Evolutionary conservation across 2,888 invertebrate species (phyloP).

Genomic region (Dusona sp.): DNA sequence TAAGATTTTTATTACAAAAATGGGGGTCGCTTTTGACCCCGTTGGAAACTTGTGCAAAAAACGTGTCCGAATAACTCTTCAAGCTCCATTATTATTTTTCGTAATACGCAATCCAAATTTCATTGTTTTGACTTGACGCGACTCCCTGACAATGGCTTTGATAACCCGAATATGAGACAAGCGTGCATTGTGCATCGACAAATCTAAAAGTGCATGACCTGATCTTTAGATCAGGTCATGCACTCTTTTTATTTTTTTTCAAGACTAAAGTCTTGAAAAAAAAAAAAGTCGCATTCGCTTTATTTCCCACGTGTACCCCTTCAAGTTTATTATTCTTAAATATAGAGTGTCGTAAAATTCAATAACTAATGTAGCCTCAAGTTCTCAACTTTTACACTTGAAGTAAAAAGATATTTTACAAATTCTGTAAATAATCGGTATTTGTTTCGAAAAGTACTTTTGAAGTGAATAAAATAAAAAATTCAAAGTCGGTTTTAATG

Average conservation of each 20-base stretch:
- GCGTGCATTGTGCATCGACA: slow-evolving; percentile 10
- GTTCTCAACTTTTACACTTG: neutral
- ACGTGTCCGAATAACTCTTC: neutral
- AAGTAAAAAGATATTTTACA: neutral
- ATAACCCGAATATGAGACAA: slow-evolving; percentile 37
- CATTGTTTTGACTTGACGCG: slow-evolving; percentile 15
- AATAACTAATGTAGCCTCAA: too few relatives aligned
- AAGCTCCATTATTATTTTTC: neutral
- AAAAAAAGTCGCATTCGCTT: neutral
- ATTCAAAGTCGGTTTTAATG: neutral
- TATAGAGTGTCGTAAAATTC: too few relatives aligned
- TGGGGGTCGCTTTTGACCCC: too few relatives aligned
- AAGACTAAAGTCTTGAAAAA: neutral
- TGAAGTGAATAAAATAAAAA: neutral
- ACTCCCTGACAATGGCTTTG: slow-evolving; percentile 1
- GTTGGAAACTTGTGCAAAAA: neutral
- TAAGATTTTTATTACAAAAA: too few relatives aligned
- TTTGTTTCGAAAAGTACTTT: too few relatives aligned
- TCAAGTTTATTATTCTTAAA: neutral
- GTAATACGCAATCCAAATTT: neutral
- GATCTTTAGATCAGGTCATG: too few relatives aligned
- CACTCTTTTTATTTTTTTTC: too few relatives aligned
- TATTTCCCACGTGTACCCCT: neutral
- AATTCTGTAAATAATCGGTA: neutral
- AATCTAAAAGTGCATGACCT: slow-evolving; percentile 7